phyloP scores from a whole-genome alignment of 2,888 invertebrate species.

The Cheilosia variabilis region DNA sequence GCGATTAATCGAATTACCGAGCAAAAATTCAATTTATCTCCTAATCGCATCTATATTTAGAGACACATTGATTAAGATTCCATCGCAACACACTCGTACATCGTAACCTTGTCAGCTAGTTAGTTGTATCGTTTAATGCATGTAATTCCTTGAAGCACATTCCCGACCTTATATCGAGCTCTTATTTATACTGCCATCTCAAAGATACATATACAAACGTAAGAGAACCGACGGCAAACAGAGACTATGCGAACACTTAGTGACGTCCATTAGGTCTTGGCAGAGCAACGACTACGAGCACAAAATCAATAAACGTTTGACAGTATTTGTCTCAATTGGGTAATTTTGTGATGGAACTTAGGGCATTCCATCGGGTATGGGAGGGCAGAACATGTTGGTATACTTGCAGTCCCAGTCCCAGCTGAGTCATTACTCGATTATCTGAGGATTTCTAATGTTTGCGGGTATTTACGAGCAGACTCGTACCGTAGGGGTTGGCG shows the following conservation, averaged over 20 bases:
- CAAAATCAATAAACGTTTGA: slow-evolving; percentile 48
- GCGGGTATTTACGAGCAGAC: too few relatives aligned
- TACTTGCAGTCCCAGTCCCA: background rate
- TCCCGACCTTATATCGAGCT: background rate
- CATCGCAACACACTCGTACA: background rate
- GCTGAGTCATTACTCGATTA: too few relatives aligned
- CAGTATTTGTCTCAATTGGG: slow-evolving; percentile 36
- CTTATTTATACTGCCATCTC: background rate
- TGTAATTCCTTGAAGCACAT: background rate
- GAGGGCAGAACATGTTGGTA: background rate
- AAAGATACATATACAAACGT: background rate
- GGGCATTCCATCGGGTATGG: background rate
- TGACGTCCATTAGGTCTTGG: slow-evolving; percentile 20
- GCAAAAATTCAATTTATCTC: slow-evolving; percentile 27
- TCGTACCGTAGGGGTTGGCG: too few relatives aligned
- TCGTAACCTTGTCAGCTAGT: background rate
- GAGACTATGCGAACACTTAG: background rate
- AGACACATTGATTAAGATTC: background rate
- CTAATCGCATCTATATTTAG: background rate
- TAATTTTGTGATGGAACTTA: slow-evolving; percentile 10
- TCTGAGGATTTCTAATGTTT: too few relatives aligned
- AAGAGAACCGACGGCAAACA: background rate
- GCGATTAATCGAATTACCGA: slow-evolving; percentile 8
- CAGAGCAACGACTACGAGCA: slow-evolving; percentile 27
- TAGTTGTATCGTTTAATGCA: background rate